Conservation (phyloP, 2,113 vertebrate genomes). For the Zosterops borbonicus region DNA sequence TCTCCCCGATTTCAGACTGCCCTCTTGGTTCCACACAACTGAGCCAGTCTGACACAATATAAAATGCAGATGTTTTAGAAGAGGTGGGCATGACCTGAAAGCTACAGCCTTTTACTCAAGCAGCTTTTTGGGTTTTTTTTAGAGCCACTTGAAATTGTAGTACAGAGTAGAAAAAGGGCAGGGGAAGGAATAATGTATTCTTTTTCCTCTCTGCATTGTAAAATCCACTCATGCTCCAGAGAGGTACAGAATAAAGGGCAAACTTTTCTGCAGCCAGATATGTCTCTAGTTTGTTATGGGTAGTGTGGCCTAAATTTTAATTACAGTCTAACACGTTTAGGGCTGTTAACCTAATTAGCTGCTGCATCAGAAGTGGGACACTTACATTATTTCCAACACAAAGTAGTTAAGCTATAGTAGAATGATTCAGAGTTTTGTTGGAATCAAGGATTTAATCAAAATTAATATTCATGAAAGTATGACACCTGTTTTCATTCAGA, state of each 20-base stretch:
- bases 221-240: neutral
- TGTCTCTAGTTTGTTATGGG: neutral
- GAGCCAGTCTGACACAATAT: neutral
- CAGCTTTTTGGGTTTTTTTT: neutral
- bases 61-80: neutral
- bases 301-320: slow-evolving; percentile 19
- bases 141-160: neutral
- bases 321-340: neutral
- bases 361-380: neutral
- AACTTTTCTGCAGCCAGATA: neutral
- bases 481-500: neutral
- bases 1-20: neutral
- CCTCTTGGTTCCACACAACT: neutral
- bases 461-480: neutral
- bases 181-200: neutral
- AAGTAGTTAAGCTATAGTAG: neutral
- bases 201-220: neutral
- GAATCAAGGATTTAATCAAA: neutral
- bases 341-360: slow-evolving; percentile 18
- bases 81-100: neutral
- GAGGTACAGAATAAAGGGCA: neutral
- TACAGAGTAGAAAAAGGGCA: neutral
- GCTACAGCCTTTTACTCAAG: neutral
- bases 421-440: neutral
- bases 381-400: neutral